Evolutionary conservation across 64 coral and sea anemone genomes (phyloP), one percentile per base, ranked within the genome.

Genomic region (Montipora sp.): DNA sequence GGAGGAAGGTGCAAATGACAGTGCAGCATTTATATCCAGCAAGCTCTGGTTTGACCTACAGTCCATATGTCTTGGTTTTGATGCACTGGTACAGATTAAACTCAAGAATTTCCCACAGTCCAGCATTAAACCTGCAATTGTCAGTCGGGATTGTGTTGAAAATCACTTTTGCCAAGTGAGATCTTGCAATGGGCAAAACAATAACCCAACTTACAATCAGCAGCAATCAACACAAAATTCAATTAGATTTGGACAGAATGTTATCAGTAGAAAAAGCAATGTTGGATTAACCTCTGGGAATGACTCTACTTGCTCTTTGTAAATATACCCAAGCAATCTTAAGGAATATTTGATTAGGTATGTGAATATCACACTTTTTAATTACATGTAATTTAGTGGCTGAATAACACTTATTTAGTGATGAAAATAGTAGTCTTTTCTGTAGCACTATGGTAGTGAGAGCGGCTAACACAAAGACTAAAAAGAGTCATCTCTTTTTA

Each of bases 151-250:
- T 43, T 51, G 73, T 36, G 73, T 89, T 0, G 87, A 89, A 46
- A 89, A 89, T 12, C 87, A 89, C 75, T 89, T 89, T 48, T 78
- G 87, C 13, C 87, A 79, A 20, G 87, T 79, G 2, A 78, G 87
- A 49, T 19, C 87, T n/a, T 79, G 87, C 27, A 59, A 89, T 68
- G 86, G 72, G 1, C 86, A 88, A 27, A 88, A 88, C 70, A 88
- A 88, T 51, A 88, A 88, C 43, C 86, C 86, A 23, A 88, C 47
- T 5, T 88, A 74, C 68, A 49, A 47, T 47, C 49, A 57, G 74
- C 86, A 88, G 50, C 47, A 88, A 55, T 73, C 46, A 8, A 47
- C 84, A 45, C 63, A 87, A 50, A 87, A 87, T 48, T 18, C 84
- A 36, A 36, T 36, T 71, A 87, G 68, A 9, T 51, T 21, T 53